Percentiles rank a stretch among this genome's conserved stretches.
phyloP scores from a whole-genome alignment of 2,113 vertebrate genomes.

The Marmota flaviventris region DNA sequence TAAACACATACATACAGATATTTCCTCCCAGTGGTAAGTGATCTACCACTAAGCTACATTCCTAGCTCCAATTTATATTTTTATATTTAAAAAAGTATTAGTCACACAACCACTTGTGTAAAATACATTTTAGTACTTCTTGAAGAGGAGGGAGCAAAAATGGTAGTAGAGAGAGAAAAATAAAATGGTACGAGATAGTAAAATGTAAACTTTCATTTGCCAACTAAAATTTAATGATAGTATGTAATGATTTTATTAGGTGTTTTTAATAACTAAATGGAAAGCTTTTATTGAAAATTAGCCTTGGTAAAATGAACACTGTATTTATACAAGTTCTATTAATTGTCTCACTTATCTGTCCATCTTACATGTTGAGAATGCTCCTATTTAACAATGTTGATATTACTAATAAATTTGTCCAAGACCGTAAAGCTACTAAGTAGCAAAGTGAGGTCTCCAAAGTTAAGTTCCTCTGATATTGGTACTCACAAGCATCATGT shows the following conservation, averaged over 20 bases:
- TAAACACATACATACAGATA: neutral
- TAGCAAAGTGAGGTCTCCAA: neutral
- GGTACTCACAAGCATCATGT: neutral
- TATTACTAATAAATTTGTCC: neutral
- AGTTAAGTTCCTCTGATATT: neutral
- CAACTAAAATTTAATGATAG: neutral
- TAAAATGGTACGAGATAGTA: no score
- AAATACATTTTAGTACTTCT: conserved; percentile 23
- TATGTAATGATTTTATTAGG: neutral
- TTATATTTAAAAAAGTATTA: neutral
- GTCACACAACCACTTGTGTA: neutral
- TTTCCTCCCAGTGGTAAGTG: no score
- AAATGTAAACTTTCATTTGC: no score
- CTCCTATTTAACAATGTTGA: neutral
- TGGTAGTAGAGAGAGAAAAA: neutral
- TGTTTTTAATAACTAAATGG: neutral
- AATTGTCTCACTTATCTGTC: neutral
- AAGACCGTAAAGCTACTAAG: neutral
- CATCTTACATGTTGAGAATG: neutral
- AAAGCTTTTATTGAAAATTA: conserved; percentile 19
- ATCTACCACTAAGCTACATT: no score
- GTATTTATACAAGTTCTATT: neutral
- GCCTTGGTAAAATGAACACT: neutral
- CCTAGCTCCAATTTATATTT: neutral
- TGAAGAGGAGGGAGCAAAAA: neutral